phyloP scores from a whole-genome alignment of 2,797 vertebrate species.

The Tokudaia muenninki region DNA sequence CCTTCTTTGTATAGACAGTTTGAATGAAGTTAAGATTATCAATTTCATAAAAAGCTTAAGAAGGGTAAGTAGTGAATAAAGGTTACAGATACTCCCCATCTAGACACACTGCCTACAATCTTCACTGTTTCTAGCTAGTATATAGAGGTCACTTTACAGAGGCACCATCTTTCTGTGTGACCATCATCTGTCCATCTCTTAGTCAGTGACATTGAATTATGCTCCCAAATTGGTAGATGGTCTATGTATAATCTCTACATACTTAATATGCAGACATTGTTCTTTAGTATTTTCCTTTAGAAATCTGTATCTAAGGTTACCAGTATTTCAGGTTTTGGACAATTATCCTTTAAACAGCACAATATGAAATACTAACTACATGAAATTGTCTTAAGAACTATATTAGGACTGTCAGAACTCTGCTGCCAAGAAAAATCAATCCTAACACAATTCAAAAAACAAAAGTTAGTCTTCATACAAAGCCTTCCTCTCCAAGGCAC shows the following conservation, averaged over 20 bases:
- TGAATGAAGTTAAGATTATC: background rate
- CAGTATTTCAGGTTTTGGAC: background rate
- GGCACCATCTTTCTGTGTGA: background rate
- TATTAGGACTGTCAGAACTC: background rate
- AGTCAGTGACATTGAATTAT: background rate
- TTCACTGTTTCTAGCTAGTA: background rate
- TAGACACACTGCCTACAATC: background rate
- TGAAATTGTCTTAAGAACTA: background rate
- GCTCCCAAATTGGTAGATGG: background rate
- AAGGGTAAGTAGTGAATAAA: background rate
- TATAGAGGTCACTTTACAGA: background rate
- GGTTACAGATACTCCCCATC: background rate
- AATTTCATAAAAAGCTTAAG: background rate
- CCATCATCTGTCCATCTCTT: background rate
- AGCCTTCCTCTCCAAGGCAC: background rate
- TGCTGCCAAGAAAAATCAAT: background rate
- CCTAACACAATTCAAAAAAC: background rate
- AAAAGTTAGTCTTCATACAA: background rate
- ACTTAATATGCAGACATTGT: constrained; percentile 21
- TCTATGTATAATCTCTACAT: background rate
- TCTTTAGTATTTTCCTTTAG: background rate
- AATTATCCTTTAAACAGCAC: background rate
- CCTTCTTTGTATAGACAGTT: background rate
- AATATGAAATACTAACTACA: background rate
- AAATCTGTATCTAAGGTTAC: background rate